Percentiles rank a stretch among this genome's conserved stretches.
These are phyloP conservation scores for Hoplodrina blanda DNA, from an alignment of 2,888 invertebrate genomes.

Conservation along the genomic window DNA sequence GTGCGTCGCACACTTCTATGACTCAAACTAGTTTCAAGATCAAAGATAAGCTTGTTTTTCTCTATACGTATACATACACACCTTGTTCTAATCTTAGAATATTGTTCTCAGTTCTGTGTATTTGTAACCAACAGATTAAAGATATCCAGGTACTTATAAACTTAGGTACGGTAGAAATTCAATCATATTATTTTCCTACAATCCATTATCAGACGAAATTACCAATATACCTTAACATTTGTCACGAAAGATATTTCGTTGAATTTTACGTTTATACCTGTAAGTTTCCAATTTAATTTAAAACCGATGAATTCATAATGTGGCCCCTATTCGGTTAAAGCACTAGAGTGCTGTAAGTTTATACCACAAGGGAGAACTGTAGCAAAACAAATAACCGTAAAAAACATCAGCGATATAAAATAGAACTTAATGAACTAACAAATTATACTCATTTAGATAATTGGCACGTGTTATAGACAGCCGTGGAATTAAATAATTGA, in stretches of 20 bases:
- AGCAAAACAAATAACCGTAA: constrained; percentile 18
- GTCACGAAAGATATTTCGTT: background rate
- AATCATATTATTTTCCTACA: no score
- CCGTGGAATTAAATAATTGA: constrained; percentile 53
- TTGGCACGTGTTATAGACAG: constrained; percentile 43
- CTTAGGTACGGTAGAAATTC: background rate
- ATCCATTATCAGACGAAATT: no score
- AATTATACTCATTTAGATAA: constrained; percentile 37
- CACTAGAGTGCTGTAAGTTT: constrained; percentile 20
- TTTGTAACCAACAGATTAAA: background rate
- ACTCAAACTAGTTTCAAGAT: background rate
- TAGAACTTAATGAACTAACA: constrained; percentile 1
- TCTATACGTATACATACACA: background rate
- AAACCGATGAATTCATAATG: constrained; percentile 23
- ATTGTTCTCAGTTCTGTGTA: background rate
- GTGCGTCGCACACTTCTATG: background rate
- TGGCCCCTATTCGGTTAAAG: constrained; percentile 7
- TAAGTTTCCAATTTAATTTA: constrained; percentile 19
- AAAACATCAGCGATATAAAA: constrained; percentile 11
- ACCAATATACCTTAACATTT: background rate
- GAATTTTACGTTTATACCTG: background rate
- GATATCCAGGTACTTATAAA: background rate
- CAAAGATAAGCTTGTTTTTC: constrained; percentile 9
- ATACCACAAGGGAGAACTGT: constrained; percentile 5
- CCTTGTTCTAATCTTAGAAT: background rate